Evolutionary conservation across 2,888 invertebrate genomes (phyloP).

Genomic region (Tinea trinotella): DNA sequence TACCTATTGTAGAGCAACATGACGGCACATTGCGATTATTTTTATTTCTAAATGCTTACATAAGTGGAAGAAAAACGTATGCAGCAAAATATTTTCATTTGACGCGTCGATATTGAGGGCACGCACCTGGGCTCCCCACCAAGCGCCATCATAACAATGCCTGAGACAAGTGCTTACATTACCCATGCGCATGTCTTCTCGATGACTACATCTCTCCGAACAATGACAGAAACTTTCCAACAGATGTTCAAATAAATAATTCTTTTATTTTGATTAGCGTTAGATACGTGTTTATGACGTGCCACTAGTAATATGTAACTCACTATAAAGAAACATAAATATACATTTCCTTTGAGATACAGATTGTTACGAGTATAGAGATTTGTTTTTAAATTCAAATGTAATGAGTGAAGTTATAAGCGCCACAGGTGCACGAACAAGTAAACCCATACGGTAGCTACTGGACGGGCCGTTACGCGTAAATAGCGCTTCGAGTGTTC

Average conservation of each 20-base stretch:
- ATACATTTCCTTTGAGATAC: not conserved
- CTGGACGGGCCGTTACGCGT: constrained; percentile 63
- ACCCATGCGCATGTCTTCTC: constrained; percentile 35
- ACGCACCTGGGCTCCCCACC: constrained; percentile 16
- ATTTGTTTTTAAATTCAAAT: not conserved
- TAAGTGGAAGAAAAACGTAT: not conserved
- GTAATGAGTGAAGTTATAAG: not conserved
- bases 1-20: too few relatives aligned
- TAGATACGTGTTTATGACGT: constrained; percentile 6
- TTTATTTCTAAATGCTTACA: not conserved
- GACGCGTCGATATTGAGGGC: not conserved
- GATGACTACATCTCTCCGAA: constrained; percentile 46
- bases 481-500: constrained; percentile 23
- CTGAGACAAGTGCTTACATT: constrained; percentile 17
- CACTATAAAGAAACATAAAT: not conserved
- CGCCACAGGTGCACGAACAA: not conserved
- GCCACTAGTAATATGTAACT: constrained; percentile 3
- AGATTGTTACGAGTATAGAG: too few relatives aligned
- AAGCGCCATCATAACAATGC: constrained; percentile 11
- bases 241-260: constrained; percentile 36
- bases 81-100: constrained; percentile 16
- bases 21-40: not conserved
- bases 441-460: constrained; percentile 33
- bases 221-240: constrained; percentile 48
- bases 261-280: constrained; percentile 18